Percentiles rank a stretch among this genome's conserved stretches.
Evolutionary conservation across 2,113 vertebrate genomes (phyloP).

Genomic region (Centropus unirufus): DNA sequence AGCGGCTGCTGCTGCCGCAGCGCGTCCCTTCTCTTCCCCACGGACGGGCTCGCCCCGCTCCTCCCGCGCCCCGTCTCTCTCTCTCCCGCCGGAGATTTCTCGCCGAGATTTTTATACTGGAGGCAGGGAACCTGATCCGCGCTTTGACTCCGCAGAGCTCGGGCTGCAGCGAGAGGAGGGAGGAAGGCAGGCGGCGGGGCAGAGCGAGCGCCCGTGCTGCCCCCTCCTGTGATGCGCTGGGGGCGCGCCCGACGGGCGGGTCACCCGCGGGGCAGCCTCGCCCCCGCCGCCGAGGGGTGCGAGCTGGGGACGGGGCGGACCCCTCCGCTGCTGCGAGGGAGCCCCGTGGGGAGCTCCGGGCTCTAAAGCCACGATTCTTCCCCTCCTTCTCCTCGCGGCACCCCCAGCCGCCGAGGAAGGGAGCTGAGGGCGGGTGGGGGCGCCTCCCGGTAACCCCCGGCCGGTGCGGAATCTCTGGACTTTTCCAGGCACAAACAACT

Average conservation of each 20-base stretch:
- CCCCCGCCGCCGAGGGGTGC: background rate
- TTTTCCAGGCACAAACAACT: background rate
- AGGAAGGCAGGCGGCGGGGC: background rate
- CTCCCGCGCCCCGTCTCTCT: background rate
- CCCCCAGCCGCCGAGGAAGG: background rate
- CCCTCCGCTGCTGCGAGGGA: background rate
- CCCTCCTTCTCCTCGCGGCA: background rate
- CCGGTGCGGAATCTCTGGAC: background rate
- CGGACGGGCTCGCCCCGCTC: background rate
- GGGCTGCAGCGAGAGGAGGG: slow-evolving; percentile 31
- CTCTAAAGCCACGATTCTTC: background rate
- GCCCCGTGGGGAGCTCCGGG: background rate
- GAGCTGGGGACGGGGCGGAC: background rate
- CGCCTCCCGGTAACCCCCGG: too few species aligned
- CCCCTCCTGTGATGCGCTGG: slow-evolving; percentile 60
- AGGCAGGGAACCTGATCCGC: slow-evolving; percentile 74
- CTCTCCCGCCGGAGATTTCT: slow-evolving; percentile 1
- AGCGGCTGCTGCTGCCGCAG: background rate
- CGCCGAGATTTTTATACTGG: slow-evolving; percentile 59
- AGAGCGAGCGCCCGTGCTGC: slow-evolving; percentile 40
- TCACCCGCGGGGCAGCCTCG: slow-evolving; percentile 54
- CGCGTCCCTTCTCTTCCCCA: background rate
- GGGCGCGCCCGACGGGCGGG: slow-evolving; percentile 54
- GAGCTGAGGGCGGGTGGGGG: too few species aligned
- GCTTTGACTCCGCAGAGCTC: slow-evolving; percentile 52